phyloP scores from a whole-genome alignment of 2,113 vertebrate species.

The Reinhardtius hippoglossoides region DNA sequence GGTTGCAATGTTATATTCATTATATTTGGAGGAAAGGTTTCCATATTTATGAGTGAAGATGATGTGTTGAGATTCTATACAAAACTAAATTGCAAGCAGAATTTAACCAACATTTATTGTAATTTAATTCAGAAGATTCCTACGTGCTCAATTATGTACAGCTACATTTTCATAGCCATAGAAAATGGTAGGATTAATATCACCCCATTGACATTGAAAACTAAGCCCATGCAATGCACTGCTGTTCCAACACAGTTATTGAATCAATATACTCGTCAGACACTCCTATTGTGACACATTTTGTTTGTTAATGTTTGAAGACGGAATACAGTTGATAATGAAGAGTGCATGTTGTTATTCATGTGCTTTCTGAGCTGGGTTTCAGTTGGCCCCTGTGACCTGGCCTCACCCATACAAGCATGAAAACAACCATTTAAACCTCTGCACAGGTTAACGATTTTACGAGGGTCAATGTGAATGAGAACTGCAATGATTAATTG shows the following conservation, averaged over 20 bases:
- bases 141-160: not conserved
- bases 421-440: too few relatives aligned
- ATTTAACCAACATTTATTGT: not conserved
- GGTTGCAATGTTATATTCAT: not conserved
- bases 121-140: not conserved
- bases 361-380: too few relatives aligned
- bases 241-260: not conserved
- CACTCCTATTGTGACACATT: too few relatives aligned
- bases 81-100: constrained; percentile 1
- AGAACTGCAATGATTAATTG: too few relatives aligned
- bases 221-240: not conserved
- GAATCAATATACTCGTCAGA: not conserved
- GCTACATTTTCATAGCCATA: not conserved
- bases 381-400: too few relatives aligned
- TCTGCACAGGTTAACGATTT: too few relatives aligned
- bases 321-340: too few relatives aligned
- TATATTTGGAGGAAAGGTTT: not conserved
- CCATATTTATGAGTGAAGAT: not conserved
- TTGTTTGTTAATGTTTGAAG: too few relatives aligned
- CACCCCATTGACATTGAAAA: not conserved
- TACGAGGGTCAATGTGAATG: too few relatives aligned
- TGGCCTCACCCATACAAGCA: too few relatives aligned
- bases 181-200: not conserved
- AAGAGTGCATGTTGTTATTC: too few relatives aligned
- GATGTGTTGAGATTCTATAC: not conserved